Base-by-base conservation (phyloP, 2,888 invertebrate species). In the Conistra vaccinii region DNA sequence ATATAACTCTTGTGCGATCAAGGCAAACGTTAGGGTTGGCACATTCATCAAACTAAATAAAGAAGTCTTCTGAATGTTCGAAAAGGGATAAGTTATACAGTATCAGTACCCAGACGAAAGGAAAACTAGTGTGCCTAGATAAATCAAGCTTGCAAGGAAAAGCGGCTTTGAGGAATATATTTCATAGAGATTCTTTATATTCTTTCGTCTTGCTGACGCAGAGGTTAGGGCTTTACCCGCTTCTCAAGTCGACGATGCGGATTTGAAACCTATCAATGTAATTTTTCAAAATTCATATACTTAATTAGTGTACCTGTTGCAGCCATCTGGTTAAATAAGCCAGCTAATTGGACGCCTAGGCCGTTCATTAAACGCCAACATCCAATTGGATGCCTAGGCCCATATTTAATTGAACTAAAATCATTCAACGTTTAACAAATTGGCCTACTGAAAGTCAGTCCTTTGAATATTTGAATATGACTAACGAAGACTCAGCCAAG, bases 21-120 rank as follows among this genome's bases (percentile, higher is more conserved):
- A 60, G 69, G 58, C 60, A 45, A 53, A 58, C 7, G 32, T 35
- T 57, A 79, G 79, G 72, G 79, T 51, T 79, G 72, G 60, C 82
- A 67, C 62, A 83, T 72, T 55, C 32, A 69, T 72, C 69, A 74
- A 69, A 78, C 20, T 23, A 71, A 69, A 74, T 58, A 68, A 62
- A 68, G 10, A 69, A 29, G 14, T 66, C 60, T 72, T 48, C 14
- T 0, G 9, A 69, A 66, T 69, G 2, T 70, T 73, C 29, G 3
- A 29, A 58, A 77, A 58, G 65, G 42, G 32, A 69, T 65, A 65
- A 65, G 32, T 68, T 69, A 63, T 32, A 35, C 45, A 67, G 6
- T 58, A 67, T 76, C 42, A 45, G n/a, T 48, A 35, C n/a, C n/a
- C 55, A 39, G 32, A 32, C 20, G 32, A n/a, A 51, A 26, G 45